phyloP scores from a whole-genome alignment of 2,888 invertebrate genomes.

The Bombylius major region DNA sequence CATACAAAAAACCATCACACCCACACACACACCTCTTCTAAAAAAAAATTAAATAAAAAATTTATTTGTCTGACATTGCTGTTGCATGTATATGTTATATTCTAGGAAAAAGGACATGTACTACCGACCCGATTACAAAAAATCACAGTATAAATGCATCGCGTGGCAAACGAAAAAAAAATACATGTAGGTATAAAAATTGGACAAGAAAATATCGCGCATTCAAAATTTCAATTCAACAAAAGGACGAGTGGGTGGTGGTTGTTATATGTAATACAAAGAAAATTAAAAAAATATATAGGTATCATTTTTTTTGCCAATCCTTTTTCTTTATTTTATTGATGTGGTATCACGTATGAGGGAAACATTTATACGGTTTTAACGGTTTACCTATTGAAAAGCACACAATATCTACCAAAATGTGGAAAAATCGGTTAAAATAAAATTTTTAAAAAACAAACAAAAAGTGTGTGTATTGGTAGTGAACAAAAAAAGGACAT shows the following conservation, averaged over 20 bases:
- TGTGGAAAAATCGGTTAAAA: not conserved
- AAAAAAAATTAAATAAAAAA: no score
- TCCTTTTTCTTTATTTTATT: not conserved
- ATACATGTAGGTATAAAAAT: not conserved
- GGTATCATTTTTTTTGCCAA: not conserved
- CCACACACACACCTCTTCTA: no score
- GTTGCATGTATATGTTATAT: not conserved
- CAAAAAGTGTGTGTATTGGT: not conserved
- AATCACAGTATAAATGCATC: conserved; percentile 2
- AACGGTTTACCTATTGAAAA: not conserved
- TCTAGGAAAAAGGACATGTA: no score
- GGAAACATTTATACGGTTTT: not conserved
- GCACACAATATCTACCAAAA: conserved; percentile 5
- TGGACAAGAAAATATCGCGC: no score
- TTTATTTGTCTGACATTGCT: not conserved
- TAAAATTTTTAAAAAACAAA: not conserved
- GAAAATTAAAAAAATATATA: no score
- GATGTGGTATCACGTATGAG: not conserved
- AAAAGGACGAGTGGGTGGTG: no score
- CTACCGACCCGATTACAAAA: no score
- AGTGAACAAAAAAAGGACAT: not conserved
- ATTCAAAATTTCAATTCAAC: no score
- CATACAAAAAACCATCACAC: not conserved
- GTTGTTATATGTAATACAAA: no score
- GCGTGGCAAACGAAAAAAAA: conserved; percentile 4